A percentile compares a stretch with the other conserved stretches of the same genome.
phyloP scores from a whole-genome alignment of 53 echinoderm and acorn worm species.

The Echinarachnius parma region DNA sequence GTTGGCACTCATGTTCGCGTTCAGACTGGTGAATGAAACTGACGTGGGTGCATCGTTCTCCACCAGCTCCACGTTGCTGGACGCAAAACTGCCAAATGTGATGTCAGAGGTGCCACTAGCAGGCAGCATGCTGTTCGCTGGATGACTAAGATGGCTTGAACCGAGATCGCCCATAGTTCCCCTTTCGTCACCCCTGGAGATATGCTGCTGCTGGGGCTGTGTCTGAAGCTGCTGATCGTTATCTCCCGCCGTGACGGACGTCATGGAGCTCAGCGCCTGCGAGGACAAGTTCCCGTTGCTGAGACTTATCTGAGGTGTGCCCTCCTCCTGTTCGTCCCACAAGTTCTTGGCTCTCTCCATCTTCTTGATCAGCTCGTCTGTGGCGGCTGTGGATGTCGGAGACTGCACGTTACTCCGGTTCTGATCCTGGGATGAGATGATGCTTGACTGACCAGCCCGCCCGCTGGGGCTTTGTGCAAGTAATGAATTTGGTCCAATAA shows the following conservation, averaged over 20 bases:
- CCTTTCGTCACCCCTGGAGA: slow-evolving; percentile 21
- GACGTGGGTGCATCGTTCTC: slow-evolving; percentile 40
- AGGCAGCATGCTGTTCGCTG: slow-evolving; percentile 27
- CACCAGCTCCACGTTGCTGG: slow-evolving; percentile 31
- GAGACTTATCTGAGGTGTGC: slow-evolving; percentile 47
- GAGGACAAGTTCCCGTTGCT: slow-evolving; percentile 37
- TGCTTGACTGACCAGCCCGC: slow-evolving; percentile 30
- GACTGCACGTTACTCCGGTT: slow-evolving; percentile 48
- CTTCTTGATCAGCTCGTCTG: slow-evolving; percentile 74
- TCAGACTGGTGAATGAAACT: slow-evolving; percentile 13
- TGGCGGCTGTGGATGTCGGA: slow-evolving; percentile 55
- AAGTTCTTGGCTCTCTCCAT: slow-evolving; percentile 76
- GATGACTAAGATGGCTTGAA: slow-evolving; percentile 18
- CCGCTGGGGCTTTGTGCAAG: slow-evolving; percentile 27
- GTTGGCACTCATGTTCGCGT: slow-evolving; percentile 30
- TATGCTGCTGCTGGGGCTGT: slow-evolving; percentile 36
- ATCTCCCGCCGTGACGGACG: slow-evolving; percentile 3
- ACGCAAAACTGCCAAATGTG: slow-evolving; percentile 66
- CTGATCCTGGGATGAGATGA: slow-evolving; percentile 38
- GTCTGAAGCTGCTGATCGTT: slow-evolving; percentile 27
- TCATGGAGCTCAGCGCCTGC: slow-evolving; percentile 25
- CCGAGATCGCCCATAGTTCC: slow-evolving; percentile 28
- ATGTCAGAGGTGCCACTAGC: slow-evolving; percentile 46
- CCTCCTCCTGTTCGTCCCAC: slow-evolving; percentile 68
- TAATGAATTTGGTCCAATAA: slow-evolving; percentile 30